Conservation (phyloP, 2,113 vertebrate species). For the Synchiropus splendidus region DNA sequence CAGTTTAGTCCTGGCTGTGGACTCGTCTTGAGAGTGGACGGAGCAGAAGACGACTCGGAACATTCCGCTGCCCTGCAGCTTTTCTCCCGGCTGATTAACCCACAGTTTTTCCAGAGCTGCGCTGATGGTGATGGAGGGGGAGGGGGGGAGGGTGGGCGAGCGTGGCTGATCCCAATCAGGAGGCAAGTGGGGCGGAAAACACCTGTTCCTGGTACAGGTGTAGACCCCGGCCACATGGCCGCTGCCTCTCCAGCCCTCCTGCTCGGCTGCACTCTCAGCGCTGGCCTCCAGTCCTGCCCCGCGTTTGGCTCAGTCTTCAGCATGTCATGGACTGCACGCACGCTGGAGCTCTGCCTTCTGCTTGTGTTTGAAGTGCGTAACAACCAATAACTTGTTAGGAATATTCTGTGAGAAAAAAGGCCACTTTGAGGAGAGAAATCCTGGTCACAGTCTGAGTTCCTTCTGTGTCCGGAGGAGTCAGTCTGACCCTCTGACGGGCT, state of each 20-base stretch:
- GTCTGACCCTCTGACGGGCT: too few relatives aligned
- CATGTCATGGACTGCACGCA: too few relatives aligned
- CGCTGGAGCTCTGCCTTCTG: too few relatives aligned
- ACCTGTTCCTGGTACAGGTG: slow-evolving; percentile 65
- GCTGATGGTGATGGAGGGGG: slow-evolving; percentile 45
- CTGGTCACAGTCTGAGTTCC: too few relatives aligned
- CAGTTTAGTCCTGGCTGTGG: neutral
- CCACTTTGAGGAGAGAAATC: too few relatives aligned
- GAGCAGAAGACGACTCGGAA: neutral
- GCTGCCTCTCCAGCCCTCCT: slow-evolving; percentile 20
- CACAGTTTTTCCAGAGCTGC: slow-evolving; percentile 35
- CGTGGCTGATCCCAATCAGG: slow-evolving; percentile 58
- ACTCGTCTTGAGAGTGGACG: neutral
- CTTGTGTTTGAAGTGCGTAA: too few relatives aligned
- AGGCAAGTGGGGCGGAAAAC: slow-evolving; percentile 56
- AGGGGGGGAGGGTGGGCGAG: slow-evolving; percentile 43
- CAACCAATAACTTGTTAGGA: too few relatives aligned
- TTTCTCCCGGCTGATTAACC: slow-evolving; percentile 42
- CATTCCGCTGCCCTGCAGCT: slow-evolving; percentile 6
- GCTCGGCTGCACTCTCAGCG: too few relatives aligned
- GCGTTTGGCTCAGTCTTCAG: too few relatives aligned
- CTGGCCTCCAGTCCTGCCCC: neutral
- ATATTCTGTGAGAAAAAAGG: too few relatives aligned
- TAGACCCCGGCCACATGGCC: slow-evolving; percentile 39
- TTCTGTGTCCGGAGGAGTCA: too few relatives aligned